Conservation (phyloP, 2,888 invertebrate species). For the Meteorus cinctellus region DNA sequence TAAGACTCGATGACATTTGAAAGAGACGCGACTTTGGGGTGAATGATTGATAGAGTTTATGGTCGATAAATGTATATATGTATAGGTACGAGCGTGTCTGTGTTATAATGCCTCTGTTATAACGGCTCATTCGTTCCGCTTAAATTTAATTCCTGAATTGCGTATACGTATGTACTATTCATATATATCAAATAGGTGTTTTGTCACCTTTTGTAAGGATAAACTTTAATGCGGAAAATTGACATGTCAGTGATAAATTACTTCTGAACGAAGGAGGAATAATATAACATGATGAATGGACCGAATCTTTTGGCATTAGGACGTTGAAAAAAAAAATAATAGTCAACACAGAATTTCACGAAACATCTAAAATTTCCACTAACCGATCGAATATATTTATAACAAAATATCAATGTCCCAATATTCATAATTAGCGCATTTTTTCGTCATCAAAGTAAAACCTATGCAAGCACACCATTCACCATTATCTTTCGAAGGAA, state of each 20-base stretch:
- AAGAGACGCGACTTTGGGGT: conserved; percentile 27
- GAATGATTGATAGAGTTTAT: conserved; percentile 27
- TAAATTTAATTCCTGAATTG: not conserved
- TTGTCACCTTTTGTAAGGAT: conserved; percentile 18
- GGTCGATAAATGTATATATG: not conserved
- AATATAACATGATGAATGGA: not conserved
- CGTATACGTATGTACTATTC: not conserved
- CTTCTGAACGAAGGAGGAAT: not conserved
- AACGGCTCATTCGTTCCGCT: conserved; percentile 41
- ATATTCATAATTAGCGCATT: no score
- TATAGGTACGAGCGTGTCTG: not conserved
- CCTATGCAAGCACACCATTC: no score
- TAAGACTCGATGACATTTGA: conserved; percentile 33
- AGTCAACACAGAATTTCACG: no score
- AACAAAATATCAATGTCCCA: no score
- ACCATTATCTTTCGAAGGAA: no score
- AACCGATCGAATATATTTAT: no score
- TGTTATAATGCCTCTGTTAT: conserved; percentile 13
- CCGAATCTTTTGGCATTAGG: not conserved
- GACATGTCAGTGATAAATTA: conserved; percentile 41
- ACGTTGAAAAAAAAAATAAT: not conserved
- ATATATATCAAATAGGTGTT: conserved; percentile 28
- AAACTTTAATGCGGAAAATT: conserved; percentile 32
- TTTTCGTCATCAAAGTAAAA: no score
- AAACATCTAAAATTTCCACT: no score